Evolutionary conservation across 2,888 invertebrate species (phyloP), one percentile per base, ranked within the genome.

Genomic region (Sesamia inferens): DNA sequence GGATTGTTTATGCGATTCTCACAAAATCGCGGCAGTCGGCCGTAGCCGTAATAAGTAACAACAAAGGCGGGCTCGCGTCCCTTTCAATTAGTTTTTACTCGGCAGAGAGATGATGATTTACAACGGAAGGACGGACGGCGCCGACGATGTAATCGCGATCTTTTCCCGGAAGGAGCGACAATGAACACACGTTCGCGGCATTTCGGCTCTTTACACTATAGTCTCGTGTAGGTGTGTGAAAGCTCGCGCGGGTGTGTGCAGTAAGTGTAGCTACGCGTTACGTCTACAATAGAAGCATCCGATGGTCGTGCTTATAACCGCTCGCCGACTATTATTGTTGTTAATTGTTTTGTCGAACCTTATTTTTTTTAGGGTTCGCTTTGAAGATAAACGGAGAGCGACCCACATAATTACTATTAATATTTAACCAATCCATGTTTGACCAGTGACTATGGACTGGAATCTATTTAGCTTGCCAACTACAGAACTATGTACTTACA

Each of bases 81-180:
- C 92, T 93, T 94, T 92, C 93, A 94, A 94, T 94, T 93, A 93
- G 94, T 94, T 94, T 94, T 94, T 93, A 94, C 93, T 91, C 90
- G 88, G 86, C 86, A 80, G 77, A 91, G 77, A 91, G 93, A 93
- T 94, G 94, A 93, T 93, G 93, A 94, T 94, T 94, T 92, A 92
- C 91, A 90, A 90, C 89, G 91, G 89, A 78, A 88, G 88, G 82
- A 82, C 87, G 85, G 81, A 80, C 80, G 85, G 83, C 80, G 85
- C 83, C 83, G 84, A 84, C 84, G 83, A 86, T 88, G 89, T 88
- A 91, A 90, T 90, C 91, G 90, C 88, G 88, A 87, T 92, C 91
- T 90, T 88, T 93, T 93, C 94, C 94, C 91, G 94, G 95, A 94
- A 94, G 92, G 88, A 85, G 90, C 90, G 91, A 94, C 94, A 94